Percentiles rank a stretch among this genome's conserved stretches.
phyloP scores from a whole-genome alignment of 2,888 invertebrate genomes.

The Labia minor region DNA sequence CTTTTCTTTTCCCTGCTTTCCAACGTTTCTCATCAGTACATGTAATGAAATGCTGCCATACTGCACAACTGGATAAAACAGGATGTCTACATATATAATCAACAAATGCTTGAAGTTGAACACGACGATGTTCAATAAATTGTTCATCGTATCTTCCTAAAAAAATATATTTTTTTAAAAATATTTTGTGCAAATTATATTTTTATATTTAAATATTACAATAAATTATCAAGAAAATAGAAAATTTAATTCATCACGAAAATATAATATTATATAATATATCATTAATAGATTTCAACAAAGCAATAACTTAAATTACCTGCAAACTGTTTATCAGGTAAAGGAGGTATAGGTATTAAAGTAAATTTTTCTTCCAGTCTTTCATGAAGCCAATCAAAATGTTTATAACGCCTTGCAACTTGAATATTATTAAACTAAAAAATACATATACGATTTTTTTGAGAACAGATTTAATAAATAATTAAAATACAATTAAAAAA shows the following conservation, averaged over 20 bases:
- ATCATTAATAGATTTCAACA: neutral
- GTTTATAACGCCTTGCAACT: conserved; percentile 91
- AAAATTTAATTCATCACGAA: neutral
- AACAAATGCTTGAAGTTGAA: conserved; percentile 90
- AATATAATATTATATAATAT: too few relatives aligned
- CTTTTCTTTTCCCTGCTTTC: conserved; percentile 91
- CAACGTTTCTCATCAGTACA: conserved; percentile 96
- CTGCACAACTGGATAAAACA: conserved; percentile 78
- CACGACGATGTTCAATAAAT: conserved; percentile 87
- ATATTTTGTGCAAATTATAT: conserved; percentile 15
- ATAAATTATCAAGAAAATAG: conserved; percentile 1
- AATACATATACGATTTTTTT: neutral
- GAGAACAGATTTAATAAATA: neutral
- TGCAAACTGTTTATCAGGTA: conserved; percentile 96
- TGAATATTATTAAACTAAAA: conserved; percentile 75
- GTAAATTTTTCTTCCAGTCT: conserved; percentile 88
- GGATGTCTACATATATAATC: conserved; percentile 96
- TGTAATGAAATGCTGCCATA: conserved; percentile 94
- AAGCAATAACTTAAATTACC: conserved; percentile 34
- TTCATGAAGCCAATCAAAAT: conserved; percentile 98
- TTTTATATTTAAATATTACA: neutral
- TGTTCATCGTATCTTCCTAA: conserved; percentile 90
- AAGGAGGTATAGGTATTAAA: conserved; percentile 86
- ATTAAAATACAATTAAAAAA: neutral
- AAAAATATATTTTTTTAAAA: conserved; percentile 20